Evolutionary conservation across 2,888 invertebrate species (phyloP).

Genomic region (Andrena chrysosceles): DNA sequence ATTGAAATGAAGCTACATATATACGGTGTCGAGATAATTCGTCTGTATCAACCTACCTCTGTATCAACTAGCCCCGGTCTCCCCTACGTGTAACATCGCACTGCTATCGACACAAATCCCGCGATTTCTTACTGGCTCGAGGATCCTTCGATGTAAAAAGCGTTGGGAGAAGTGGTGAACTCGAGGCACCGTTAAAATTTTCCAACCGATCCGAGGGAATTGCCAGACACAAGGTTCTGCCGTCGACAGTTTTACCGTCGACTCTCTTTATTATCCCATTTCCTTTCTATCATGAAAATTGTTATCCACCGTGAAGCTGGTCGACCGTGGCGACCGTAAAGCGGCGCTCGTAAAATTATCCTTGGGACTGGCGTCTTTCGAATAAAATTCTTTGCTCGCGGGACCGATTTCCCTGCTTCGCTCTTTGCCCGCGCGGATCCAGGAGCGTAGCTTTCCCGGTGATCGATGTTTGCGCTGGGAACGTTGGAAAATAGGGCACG

Average conservation of each 20-base stretch:
- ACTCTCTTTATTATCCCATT: constrained; percentile 42
- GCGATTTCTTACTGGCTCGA: too few relatives aligned
- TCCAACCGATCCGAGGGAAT: constrained; percentile 30
- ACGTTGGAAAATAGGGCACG: background rate
- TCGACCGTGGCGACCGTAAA: constrained; percentile 26
- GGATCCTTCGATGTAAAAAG: background rate
- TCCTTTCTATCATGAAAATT: constrained; percentile 39
- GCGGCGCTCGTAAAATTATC: constrained; percentile 44
- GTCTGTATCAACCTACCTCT: too few relatives aligned
- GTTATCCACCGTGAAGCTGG: constrained; percentile 14
- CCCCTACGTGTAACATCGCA: too few relatives aligned
- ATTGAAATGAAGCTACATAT: too few relatives aligned
- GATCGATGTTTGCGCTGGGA: background rate
- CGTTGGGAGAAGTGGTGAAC: background rate
- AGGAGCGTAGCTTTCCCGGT: background rate
- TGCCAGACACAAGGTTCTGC: constrained; percentile 1
- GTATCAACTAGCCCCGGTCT: too few relatives aligned
- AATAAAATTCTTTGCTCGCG: constrained; percentile 23
- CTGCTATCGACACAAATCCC: too few relatives aligned
- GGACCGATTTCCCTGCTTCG: background rate
- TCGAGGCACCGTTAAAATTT: constrained; percentile 33
- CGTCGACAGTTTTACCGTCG: constrained; percentile 29
- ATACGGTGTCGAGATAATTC: too few relatives aligned
- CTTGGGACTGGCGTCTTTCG: background rate
- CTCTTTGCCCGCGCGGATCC: background rate